These are phyloP conservation scores for Melanotus villosus DNA, from an alignment of 2,888 invertebrate species.

Conservation along the genomic window DNA sequence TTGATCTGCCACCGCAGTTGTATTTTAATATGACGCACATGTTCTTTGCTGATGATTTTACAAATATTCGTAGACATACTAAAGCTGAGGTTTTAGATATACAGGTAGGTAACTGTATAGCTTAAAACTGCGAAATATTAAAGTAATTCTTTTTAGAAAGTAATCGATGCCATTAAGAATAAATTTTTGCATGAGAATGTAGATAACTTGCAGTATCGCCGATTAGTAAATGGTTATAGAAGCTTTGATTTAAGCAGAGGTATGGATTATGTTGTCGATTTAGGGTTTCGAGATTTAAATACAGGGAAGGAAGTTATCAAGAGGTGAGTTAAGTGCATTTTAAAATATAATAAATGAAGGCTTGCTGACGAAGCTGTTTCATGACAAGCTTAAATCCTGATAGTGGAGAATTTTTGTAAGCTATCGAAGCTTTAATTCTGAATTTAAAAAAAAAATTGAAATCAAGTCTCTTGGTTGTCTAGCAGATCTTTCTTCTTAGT, in stretches of 20 bases:
- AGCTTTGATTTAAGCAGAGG: conserved; percentile 88
- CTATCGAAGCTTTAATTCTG: too few relatives aligned
- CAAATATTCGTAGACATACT: conserved; percentile 76
- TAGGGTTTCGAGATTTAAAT: conserved; percentile 72
- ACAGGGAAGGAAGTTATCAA: conserved; percentile 70
- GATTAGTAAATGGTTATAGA: conserved; percentile 80
- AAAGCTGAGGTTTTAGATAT: conserved; percentile 81
- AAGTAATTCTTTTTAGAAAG: conserved; percentile 55
- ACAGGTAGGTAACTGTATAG: conserved; percentile 65
- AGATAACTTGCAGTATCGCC: conserved; percentile 70
- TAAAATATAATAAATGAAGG: too few relatives aligned
- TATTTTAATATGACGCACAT: conserved; percentile 89
- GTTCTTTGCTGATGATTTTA: conserved; percentile 85
- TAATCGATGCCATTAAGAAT: conserved; percentile 67
- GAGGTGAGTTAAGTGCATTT: conserved; percentile 63
- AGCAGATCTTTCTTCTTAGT: too few relatives aligned
- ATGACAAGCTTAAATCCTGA: too few relatives aligned
- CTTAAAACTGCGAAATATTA: neutral
- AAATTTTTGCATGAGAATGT: conserved; percentile 70
- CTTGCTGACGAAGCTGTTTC: too few relatives aligned
- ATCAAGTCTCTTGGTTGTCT: too few relatives aligned
- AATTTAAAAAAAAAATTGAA: too few relatives aligned
- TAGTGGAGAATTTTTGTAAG: too few relatives aligned
- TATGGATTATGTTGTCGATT: conserved; percentile 86
- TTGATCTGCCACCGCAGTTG: conserved; percentile 89